A percentile compares a stretch with the other conserved stretches of the same genome.
Evolutionary conservation across 2,888 invertebrate genomes (phyloP).

Genomic region (Sturmia bella): DNA sequence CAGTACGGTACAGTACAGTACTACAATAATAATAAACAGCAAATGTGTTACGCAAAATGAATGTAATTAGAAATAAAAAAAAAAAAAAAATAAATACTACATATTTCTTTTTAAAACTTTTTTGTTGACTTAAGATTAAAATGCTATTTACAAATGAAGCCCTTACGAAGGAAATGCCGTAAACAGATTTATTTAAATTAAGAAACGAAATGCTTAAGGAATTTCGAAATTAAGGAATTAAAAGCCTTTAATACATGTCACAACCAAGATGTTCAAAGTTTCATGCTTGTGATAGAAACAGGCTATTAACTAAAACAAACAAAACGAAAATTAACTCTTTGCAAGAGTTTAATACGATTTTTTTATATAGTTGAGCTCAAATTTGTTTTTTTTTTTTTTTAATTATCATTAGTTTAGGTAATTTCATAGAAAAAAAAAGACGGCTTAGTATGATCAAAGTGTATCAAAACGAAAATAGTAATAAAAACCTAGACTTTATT

Average conservation of each 20-base stretch:
- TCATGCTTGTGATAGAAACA: slow-evolving; percentile 52
- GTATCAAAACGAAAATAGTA: slow-evolving; percentile 64
- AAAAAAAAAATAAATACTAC: slow-evolving; percentile 61
- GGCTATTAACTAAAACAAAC: slow-evolving; percentile 52
- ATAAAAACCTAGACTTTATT: slow-evolving; percentile 58
- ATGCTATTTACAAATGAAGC: slow-evolving; percentile 69
- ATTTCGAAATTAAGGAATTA: slow-evolving; percentile 49
- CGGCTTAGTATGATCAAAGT: slow-evolving; percentile 38
- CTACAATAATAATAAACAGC: slow-evolving; percentile 42
- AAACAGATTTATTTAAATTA: slow-evolving; percentile 41
- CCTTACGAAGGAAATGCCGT: slow-evolving; percentile 59
- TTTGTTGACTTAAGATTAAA: slow-evolving; percentile 49
- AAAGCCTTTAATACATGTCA: slow-evolving; percentile 55
- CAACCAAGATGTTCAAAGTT: slow-evolving; percentile 25
- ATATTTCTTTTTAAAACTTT: slow-evolving; percentile 30
- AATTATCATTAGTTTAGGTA: slow-evolving; percentile 47
- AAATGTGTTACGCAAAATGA: slow-evolving; percentile 40
- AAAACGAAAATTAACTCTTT: slow-evolving; percentile 46
- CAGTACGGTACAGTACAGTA: slow-evolving; percentile 41
- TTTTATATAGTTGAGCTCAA: slow-evolving; percentile 61
- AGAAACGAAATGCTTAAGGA: slow-evolving; percentile 49
- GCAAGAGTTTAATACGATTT: slow-evolving; percentile 41
- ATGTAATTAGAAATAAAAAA: slow-evolving; percentile 33
- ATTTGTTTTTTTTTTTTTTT: slow-evolving; percentile 32
- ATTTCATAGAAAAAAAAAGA: slow-evolving; percentile 35